A percentile compares a stretch with the other conserved stretches of the same genome.
phyloP scores from a whole-genome alignment of 2,113 vertebrate genomes.

The Eira barbara region DNA sequence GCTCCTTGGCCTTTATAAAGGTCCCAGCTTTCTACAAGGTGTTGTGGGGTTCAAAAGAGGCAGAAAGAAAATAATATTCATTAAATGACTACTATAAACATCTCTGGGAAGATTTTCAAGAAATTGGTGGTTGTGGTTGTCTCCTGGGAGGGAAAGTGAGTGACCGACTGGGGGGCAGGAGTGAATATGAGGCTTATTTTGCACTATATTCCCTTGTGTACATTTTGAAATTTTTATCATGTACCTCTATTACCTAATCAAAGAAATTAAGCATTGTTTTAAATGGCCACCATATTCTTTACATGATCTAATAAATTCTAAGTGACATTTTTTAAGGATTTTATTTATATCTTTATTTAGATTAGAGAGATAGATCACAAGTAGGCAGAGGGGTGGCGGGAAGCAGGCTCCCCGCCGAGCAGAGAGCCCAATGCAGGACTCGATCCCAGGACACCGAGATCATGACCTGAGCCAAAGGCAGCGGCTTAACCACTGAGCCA shows the following conservation, averaged over 20 bases:
- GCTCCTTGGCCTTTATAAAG: neutral
- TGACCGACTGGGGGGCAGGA: neutral
- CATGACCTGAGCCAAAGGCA: too few relatives aligned
- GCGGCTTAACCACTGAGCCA: too few relatives aligned
- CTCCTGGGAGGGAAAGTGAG: neutral
- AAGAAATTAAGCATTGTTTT: slow-evolving; percentile 19
- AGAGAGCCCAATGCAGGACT: too few relatives aligned
- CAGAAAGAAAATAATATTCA: neutral
- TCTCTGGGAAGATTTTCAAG: neutral
- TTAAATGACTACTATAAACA: neutral
- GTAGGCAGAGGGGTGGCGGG: too few relatives aligned
- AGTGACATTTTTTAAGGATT: neutral
- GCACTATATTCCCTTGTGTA: neutral
- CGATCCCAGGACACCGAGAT: too few relatives aligned
- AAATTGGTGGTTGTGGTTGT: neutral
- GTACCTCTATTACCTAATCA: neutral
- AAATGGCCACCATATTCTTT: neutral
- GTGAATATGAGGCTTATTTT: neutral
- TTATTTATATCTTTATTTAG: too few relatives aligned
- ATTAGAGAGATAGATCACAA: too few relatives aligned
- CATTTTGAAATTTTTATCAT: neutral
- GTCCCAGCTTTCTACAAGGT: neutral
- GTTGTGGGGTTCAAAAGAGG: neutral
- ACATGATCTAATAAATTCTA: neutral
- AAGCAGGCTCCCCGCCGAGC: too few relatives aligned